Conservation (phyloP, 2,797 vertebrate species). For the Cercopithecus petaurista region DNA sequence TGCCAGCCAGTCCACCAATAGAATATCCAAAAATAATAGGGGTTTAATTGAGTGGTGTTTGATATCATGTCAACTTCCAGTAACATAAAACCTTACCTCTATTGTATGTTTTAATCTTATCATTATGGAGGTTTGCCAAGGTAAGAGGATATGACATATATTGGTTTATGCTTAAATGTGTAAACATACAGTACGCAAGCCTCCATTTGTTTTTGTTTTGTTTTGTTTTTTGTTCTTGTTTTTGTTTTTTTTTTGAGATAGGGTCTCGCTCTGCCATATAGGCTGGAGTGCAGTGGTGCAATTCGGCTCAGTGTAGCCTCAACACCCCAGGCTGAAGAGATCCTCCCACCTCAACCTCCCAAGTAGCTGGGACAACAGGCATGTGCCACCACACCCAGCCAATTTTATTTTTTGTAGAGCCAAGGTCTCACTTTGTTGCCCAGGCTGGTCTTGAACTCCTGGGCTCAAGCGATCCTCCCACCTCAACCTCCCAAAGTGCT, state of each 20-base stretch:
- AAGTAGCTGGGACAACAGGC: background rate
- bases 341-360: background rate
- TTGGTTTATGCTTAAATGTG: background rate
- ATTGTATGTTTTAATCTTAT: background rate
- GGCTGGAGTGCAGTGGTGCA: background rate
- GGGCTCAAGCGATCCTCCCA: background rate
- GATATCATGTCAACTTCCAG: background rate
- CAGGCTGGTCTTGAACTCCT: background rate
- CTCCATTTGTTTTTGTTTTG: background rate
- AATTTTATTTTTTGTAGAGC: background rate
- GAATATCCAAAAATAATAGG: background rate
- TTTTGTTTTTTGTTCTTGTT: too few species aligned
- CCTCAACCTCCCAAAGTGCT: background rate
- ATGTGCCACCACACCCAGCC: fast-evolving
- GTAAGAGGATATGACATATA: background rate
- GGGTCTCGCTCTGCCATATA: background rate
- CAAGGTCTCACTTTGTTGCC: background rate
- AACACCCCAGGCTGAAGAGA: background rate
- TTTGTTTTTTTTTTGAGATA: background rate
- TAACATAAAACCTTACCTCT: background rate
- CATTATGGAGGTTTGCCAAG: background rate
- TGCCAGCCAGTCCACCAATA: background rate
- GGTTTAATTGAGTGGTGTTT: background rate
- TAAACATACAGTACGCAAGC: background rate
- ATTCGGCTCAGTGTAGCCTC: background rate